Evolutionary conservation across 2,797 vertebrate genomes (phyloP), one percentile per base, ranked within the genome.

Genomic region (Tenualosa thibaudeaui): DNA sequence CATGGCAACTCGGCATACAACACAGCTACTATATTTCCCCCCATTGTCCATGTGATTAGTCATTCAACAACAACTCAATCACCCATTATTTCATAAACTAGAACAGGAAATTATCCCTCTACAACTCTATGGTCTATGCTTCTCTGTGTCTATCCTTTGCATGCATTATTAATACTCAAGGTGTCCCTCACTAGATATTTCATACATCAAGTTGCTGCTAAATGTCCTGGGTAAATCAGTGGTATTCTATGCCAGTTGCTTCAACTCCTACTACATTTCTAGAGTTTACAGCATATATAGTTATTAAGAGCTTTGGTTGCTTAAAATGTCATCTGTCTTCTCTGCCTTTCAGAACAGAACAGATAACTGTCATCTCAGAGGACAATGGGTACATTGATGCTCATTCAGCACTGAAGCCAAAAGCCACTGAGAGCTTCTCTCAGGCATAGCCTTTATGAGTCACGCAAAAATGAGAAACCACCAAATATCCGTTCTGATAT

Each of bases 181-280:
- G 40, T 22, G 6, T 78, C 40, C 7, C 15, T 19, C 37, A 37
- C 6, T 43, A 43, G 71, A 22, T 19, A 19, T 46, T 78, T 22
- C 71, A 78, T 75, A 75, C 68, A 75, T 78, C 13, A 78, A 46
- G 24, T 24, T 62, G n/a, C 58, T 24, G 58, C 50, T 51, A 51
- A 51, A 51, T 51, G 8, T 51, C 56, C 22, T 22, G 56, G 6
- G 56, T 58, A 19, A 58, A n/a, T 58, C 17, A 58, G 56, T 58
- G 56, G 6, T 58, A 58, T 58, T 58, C 4, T 17, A 58, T 58
- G 22, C 22, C 58, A 62, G 58, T 3, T 78, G 71, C 40, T 46
- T 19, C 71, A 43, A 46, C 37, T 46, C 17, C 37, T 7, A 75
- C 31, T 19, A 15, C 37, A 75, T 5, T 31, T 31, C 0, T 31